Base-by-base conservation (phyloP, 2,797 vertebrate species). In the Falco columbarius region DNA sequence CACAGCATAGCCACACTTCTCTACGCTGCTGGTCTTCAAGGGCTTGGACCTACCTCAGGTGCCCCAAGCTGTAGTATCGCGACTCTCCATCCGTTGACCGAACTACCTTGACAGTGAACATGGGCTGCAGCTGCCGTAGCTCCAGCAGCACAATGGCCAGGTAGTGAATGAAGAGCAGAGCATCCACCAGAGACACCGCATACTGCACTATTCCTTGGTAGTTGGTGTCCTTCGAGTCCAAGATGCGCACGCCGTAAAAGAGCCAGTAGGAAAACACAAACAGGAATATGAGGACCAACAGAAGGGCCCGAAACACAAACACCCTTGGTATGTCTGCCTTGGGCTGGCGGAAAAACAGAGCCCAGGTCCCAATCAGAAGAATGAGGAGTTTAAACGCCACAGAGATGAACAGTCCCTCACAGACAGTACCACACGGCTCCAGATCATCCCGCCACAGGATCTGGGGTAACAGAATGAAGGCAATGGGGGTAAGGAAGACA, bases 211-310 rank as follows among this genome's bases (percentile, higher is more conserved):
- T 99, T 13, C 99, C 99, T 42, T 99, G 99, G 97, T 99, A 99
- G 97, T 99, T 99, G 83, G 98, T 98, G 95, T 99, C 99, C 98
- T 99, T 99, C 0, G 98, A 98, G 86, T 99, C 99, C 63, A 99
- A 97, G 94, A 99, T 99, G 82, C 99, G 98, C 74, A 99, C 99
- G 12, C 99, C 99, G 2, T 99, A 99, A 75, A 99, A 99, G 19
- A 99, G 99, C 99, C 99, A 99, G 95, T 99, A 99, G 96, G 99
- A 99, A 88, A 99, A 98, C 86, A 99, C 98, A 40, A 99, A 98
- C 22, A 99, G 98, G 47, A 99, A 98, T 5, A 99, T 98, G 40
- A 99, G 99, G 51, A 99, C 98, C 96, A 98, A 96, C 62, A 99
- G 97, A 34, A 99, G 98, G 93, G 98, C 99, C 32, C 99, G 99